Evolutionary conservation across 2,888 invertebrate genomes (phyloP), one percentile per base, ranked within the genome.

Genomic region (Axea sp.): DNA sequence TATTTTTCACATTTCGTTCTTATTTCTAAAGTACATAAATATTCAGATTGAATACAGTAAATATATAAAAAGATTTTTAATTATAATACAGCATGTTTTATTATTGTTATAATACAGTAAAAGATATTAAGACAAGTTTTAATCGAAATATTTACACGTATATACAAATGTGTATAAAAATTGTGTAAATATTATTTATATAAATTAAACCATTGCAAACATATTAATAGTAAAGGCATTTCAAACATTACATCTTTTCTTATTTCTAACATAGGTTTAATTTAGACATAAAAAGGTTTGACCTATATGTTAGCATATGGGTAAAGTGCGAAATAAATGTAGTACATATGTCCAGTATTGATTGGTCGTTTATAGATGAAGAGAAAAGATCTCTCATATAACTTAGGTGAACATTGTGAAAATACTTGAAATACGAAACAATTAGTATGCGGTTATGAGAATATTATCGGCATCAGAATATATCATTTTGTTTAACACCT

Each of bases 261-360:
- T 30, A 15, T 5, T 39, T 3, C 1, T 14, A 24, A 33, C 22
- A 22, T 14, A 11, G 17, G 7, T 35, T 12, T 43, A 41, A 55
- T 41, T 57, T 15, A 8, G 17, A 47, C 9, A 19, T 39, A 19
- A 47, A 60, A 47, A 28, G 19, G 28, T 47, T 19, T 60, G 60
- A 60, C 62, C 60, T 37, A 60, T 3, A 60, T 60, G 47, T 55
- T 19, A 19, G 4, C 19, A 26, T 4, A 22, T 39, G 30, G 33
- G 39, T 60, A 39, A 30, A 39, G 19, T 49, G 47, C n/a, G 41
- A 62, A 62, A 51, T 62, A 51, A 62, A 51, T 62, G 51, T 62
- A 41, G 51, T 60, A 62, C 51, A 51, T 41, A 62, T 62, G 62
- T 62, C 62, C 49, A 51, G 64, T 64, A 64, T 51, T 51, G 64